Evolutionary conservation across 2,113 vertebrate species (phyloP).

Genomic region (Panthera leo): DNA sequence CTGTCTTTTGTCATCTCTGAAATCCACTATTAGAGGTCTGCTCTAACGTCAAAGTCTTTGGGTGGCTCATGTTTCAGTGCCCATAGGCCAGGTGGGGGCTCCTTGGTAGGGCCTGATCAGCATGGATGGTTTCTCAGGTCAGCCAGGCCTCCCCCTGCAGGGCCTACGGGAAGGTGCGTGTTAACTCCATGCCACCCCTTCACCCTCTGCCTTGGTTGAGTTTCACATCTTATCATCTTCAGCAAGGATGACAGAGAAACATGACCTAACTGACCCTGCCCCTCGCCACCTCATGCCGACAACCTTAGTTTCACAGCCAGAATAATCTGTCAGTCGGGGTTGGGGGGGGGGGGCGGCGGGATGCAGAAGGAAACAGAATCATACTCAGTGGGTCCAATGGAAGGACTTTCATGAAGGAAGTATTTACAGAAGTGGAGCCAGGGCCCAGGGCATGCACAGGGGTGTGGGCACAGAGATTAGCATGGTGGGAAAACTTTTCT

Average conservation of each 20-base stretch:
- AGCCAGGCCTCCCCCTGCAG: neutral
- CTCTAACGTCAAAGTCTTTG: neutral
- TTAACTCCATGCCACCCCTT: neutral
- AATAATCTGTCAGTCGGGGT: neutral
- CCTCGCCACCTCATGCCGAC: fast-evolving
- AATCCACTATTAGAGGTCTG: neutral
- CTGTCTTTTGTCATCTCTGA: neutral
- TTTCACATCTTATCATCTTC: neutral
- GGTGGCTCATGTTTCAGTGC: no score
- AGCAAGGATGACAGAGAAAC: neutral
- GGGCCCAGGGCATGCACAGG: neutral
- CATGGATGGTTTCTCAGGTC: neutral
- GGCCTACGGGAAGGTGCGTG: no score
- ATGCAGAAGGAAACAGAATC: neutral
- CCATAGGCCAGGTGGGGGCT: neutral
- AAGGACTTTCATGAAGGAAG: neutral
- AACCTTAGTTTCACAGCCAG: neutral
- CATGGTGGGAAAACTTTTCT: neutral
- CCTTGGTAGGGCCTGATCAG: neutral
- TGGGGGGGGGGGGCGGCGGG: neutral
- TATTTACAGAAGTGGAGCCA: neutral
- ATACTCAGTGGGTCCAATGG: neutral
- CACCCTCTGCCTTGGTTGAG: neutral
- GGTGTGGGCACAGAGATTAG: neutral
- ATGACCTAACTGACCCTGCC: fast-evolving